These are phyloP conservation scores for Halcyon badia DNA, from an alignment of 2,797 vertebrate species.

Conservation along the genomic window DNA sequence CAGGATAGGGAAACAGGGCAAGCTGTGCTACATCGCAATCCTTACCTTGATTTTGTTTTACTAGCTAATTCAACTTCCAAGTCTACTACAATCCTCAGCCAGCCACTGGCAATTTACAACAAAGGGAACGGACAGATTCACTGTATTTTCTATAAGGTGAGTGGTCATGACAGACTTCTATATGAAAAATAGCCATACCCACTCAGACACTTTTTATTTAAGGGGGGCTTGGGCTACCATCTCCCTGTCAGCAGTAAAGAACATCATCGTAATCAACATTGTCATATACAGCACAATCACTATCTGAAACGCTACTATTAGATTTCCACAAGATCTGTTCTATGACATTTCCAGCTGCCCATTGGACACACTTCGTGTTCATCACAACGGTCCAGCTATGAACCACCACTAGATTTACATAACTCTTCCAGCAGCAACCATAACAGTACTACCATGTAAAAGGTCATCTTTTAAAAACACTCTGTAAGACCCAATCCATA, in stretches of 20 bases:
- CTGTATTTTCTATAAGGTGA: neutral
- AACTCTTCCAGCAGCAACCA: neutral
- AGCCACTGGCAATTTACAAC: neutral
- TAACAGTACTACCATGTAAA: neutral
- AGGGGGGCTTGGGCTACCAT: neutral
- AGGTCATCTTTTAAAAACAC: neutral
- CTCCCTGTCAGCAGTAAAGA: neutral
- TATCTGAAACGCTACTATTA: neutral
- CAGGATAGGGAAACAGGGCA: neutral
- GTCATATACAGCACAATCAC: neutral
- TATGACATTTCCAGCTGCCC: neutral
- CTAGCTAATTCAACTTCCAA: neutral
- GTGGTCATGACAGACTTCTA: neutral
- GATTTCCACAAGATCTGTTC: neutral
- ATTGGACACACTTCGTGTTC: neutral
- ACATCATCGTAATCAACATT: neutral
- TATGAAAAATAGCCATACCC: too few species aligned
- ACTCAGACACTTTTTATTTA: neutral
- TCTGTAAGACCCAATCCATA: fast-evolving
- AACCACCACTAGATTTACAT: neutral
- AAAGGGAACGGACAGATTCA: neutral
- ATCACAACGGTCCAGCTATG: neutral
- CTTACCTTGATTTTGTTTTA: neutral
- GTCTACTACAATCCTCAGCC: neutral
- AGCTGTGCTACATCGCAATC: neutral